phyloP scores from a whole-genome alignment of 2,888 invertebrate species.

The Zhuqinia jingwanae region DNA sequence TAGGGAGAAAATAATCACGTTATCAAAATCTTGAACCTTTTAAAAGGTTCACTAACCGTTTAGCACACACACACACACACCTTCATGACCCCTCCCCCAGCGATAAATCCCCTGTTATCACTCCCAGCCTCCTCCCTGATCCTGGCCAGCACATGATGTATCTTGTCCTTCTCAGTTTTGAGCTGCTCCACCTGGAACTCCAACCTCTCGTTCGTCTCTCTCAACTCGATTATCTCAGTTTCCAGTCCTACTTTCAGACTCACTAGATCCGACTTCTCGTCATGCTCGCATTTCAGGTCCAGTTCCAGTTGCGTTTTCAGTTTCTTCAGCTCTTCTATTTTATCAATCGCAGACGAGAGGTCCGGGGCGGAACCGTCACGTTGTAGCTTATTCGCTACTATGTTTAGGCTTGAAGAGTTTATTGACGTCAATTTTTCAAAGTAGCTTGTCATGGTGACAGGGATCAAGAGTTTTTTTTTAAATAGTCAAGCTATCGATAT shows the following conservation, averaged over 20 bases:
- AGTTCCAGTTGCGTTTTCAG: constrained; percentile 12
- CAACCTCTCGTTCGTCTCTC: constrained; percentile 37
- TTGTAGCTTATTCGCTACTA: background rate
- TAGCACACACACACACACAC: no score
- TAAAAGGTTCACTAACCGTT: no score
- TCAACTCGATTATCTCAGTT: constrained; percentile 25
- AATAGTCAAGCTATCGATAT: no score
- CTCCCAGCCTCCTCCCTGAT: constrained; percentile 5
- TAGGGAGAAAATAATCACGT: background rate
- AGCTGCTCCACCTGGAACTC: constrained; percentile 43
- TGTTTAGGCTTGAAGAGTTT: constrained; percentile 7
- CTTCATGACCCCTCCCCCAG: constrained; percentile 20
- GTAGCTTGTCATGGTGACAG: constrained; percentile 46
- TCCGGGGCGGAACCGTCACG: background rate
- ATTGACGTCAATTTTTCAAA: constrained; percentile 46
- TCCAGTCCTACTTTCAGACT: constrained; percentile 37
- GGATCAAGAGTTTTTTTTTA: no score
- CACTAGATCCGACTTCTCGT: constrained; percentile 44
- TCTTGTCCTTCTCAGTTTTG: constrained; percentile 35
- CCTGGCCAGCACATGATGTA: constrained; percentile 23
- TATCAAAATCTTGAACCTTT: background rate
- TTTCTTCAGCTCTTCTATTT: constrained; percentile 23
- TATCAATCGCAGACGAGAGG: background rate
- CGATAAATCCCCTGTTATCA: background rate
- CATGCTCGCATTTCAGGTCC: constrained; percentile 51